phyloP scores from a whole-genome alignment of 2,888 invertebrate genomes.

The Dascillus cervinus region DNA sequence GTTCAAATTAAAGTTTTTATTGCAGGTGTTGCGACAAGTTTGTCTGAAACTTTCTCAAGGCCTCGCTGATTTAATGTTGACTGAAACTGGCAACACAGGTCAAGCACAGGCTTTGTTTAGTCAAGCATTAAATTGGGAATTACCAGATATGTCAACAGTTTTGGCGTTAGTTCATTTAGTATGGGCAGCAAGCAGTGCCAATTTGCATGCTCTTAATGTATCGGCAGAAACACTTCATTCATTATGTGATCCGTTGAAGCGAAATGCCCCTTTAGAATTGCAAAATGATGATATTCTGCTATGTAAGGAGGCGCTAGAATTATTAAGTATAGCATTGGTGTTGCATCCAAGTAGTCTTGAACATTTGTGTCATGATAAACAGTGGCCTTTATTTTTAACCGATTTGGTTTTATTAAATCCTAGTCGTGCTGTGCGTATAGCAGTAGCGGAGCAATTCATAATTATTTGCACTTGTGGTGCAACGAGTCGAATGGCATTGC shows the following conservation, averaged over 20 bases:
- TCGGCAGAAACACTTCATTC: conserved; percentile 56
- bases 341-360: conserved; percentile 83
- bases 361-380: conserved; percentile 67
- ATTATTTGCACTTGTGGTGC: conserved; percentile 76
- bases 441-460: conserved; percentile 78
- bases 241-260: conserved; percentile 53
- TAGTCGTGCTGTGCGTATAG: conserved; percentile 62
- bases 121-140: conserved; percentile 57
- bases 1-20: not conserved
- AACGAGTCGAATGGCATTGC: conserved; percentile 51
- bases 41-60: conserved; percentile 76
- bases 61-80: conserved; percentile 56
- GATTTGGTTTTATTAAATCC: conserved; percentile 82
- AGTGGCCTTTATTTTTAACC: conserved; percentile 85
- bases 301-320: conserved; percentile 89
- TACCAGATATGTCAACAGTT: conserved; percentile 66
- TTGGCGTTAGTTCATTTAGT: conserved; percentile 68
- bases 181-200: conserved; percentile 71
- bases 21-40: conserved; percentile 60
- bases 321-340: conserved; percentile 82
- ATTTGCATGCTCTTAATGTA: conserved; percentile 51
- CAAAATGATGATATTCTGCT: conserved; percentile 36
- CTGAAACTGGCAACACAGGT: conserved; percentile 33
- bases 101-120: conserved; percentile 45
- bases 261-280: conserved; percentile 50